Evolutionary conservation across 2,888 invertebrate genomes (phyloP).

Genomic region (Alsophila aescularia): DNA sequence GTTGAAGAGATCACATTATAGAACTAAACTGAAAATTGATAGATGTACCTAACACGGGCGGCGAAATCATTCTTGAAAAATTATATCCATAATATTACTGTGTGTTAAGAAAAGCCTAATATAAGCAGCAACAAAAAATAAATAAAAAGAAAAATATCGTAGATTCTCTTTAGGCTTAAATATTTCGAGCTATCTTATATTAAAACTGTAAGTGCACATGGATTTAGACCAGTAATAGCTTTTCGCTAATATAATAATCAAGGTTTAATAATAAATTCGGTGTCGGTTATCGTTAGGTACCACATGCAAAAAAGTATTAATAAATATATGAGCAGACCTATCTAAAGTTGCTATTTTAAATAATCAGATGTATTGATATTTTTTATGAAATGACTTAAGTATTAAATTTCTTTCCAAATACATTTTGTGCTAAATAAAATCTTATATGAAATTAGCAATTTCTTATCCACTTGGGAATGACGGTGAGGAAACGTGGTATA

Average conservation of each 20-base stretch:
- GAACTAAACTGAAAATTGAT: constrained; percentile 81
- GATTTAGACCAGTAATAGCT: constrained; percentile 75
- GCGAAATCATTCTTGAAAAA: constrained; percentile 75
- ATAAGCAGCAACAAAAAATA: constrained; percentile 74
- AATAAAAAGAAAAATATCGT: constrained; percentile 65
- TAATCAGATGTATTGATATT: constrained; percentile 64
- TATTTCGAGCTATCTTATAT: constrained; percentile 76
- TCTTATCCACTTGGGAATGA: constrained; percentile 62
- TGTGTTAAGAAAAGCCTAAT: constrained; percentile 81
- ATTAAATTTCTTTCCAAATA: constrained; percentile 72
- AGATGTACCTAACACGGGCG: constrained; percentile 79
- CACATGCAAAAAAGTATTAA: constrained; percentile 71
- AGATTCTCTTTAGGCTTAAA: constrained; percentile 79
- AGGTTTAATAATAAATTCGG: constrained; percentile 67
- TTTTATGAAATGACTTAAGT: constrained; percentile 83
- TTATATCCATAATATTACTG: constrained; percentile 76
- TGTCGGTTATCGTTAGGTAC: constrained; percentile 62
- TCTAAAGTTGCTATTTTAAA: constrained; percentile 69
- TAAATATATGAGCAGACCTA: constrained; percentile 58
- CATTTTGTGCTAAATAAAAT: constrained; percentile 65
- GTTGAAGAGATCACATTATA: constrained; percentile 81
- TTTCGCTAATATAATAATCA: constrained; percentile 66
- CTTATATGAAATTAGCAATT: constrained; percentile 52
- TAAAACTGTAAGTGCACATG: constrained; percentile 80
- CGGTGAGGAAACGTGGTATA: constrained; percentile 54